Percentiles rank a stretch among this genome's conserved stretches.
Evolutionary conservation across 2,888 invertebrate species (phyloP).

Genomic region (Lymantria dispar): DNA sequence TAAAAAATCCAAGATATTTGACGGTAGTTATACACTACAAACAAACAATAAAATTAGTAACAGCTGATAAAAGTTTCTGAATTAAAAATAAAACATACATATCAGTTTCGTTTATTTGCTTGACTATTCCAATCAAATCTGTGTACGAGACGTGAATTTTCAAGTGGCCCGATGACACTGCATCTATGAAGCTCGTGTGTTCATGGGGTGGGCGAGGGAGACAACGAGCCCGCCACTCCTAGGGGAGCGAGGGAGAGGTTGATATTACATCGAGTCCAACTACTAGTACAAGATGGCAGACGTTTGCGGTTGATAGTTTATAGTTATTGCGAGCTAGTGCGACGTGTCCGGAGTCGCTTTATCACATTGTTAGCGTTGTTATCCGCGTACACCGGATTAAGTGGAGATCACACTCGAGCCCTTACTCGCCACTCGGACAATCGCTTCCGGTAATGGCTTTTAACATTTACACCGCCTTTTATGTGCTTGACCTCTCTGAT

Average conservation of each 20-base stretch:
- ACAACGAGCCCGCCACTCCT: constrained; percentile 34
- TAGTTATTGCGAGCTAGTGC: constrained; percentile 79
- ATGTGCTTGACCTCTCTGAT: constrained; percentile 30
- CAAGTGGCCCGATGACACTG: constrained; percentile 32
- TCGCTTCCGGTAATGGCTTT: constrained; percentile 63
- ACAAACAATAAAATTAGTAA: too few relatives aligned
- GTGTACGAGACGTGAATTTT: constrained; percentile 31
- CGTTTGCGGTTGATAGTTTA: constrained; percentile 82
- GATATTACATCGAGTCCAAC: constrained; percentile 72
- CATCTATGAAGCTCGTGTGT: constrained; percentile 49
- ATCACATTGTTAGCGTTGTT: constrained; percentile 81
- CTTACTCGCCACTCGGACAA: constrained; percentile 48
- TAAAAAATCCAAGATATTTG: too few relatives aligned
- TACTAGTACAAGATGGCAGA: constrained; percentile 79
- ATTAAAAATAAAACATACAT: constrained; percentile 20
- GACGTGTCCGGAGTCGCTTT: constrained; percentile 74
- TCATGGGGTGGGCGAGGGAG: constrained; percentile 54
- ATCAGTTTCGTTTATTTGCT: constrained; percentile 22
- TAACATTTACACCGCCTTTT: constrained; percentile 52
- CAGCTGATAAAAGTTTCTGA: neutral
- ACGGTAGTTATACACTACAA: too few relatives aligned
- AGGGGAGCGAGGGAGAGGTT: constrained; percentile 63
- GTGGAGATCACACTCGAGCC: constrained; percentile 64
- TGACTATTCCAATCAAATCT: constrained; percentile 35
- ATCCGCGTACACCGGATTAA: constrained; percentile 76